Base-by-base conservation (phyloP, 2,888 invertebrate species). In the Dynastes hyllus region DNA sequence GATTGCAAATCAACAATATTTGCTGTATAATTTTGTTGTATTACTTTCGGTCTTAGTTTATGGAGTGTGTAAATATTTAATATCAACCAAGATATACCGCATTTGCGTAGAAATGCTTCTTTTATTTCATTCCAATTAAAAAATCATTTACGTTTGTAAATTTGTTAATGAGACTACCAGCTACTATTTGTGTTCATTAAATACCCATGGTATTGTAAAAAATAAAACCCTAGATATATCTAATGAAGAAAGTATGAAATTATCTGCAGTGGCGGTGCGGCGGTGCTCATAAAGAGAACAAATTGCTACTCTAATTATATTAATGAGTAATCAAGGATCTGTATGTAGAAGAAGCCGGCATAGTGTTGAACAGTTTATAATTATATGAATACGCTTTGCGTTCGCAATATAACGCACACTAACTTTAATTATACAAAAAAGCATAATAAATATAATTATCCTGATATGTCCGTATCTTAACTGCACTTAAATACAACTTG, bases 161-260 rank as follows among this genome's bases (percentile, higher is more conserved):
- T 58, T 22, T 13, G 13, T 53, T 27, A 22, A 5, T 22, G n/a
- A 22, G 5, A 22, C 22, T 58, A 58, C 55, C 2, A 3, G 13
- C 53, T 5, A 53, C 55, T 58, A 22, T 58, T 22, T 58, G 53
- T 37, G 16, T 37, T 16, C 1, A 67, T 67, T 67, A 16, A 40
- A 9, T 40, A 16, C 16, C 2, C 22, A 45, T n/a, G 66, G 16
- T 22, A 45, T 5, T 9, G 27, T 11, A 67, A 67, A 67, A 66
- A 67, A 67, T 67, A 22, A 69, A 69, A 27, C n/a, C 51, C 11
- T 27, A 13, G 51, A 2, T 69, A 11, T 69, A 50, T 29, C 51
- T 69, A 69, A 69, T 53, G 69, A 69, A 51, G 27, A 69, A 69
- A 8, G 51, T n/a, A 69, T 11, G 11, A 50, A 29, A 69, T 69